Conservation (phyloP, 92 coral and sea anemone species). For the Ricordea florida region DNA sequence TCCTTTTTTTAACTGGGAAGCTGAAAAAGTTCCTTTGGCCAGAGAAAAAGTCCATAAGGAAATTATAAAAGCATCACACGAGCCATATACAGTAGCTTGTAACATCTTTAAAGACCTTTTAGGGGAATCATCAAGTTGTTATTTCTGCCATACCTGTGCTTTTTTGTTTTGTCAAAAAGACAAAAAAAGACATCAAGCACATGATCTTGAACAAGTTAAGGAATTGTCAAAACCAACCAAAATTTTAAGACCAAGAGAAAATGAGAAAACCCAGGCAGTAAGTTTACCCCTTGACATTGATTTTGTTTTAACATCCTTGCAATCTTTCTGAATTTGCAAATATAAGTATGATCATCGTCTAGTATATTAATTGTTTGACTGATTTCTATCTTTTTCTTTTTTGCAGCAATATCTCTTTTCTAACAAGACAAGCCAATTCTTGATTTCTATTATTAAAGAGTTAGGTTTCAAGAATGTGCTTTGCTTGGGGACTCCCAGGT, state of each 20-base stretch:
- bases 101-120: constrained; percentile 29
- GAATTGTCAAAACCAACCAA: constrained; percentile 74
- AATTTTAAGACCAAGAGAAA: constrained; percentile 82
- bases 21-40: constrained; percentile 75
- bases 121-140: constrained; percentile 21
- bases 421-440: constrained; percentile 68
- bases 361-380: background rate
- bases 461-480: constrained; percentile 83
- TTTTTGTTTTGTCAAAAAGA: constrained; percentile 50
- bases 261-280: constrained; percentile 92
- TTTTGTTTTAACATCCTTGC: too few relatives aligned
- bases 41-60: constrained; percentile 74
- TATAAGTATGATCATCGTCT: too few relatives aligned
- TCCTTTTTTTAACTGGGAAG: constrained; percentile 94
- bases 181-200: constrained; percentile 48
- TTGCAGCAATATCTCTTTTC: constrained; percentile 95
- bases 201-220: constrained; percentile 40
- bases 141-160: constrained; percentile 86
- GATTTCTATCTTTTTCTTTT: background rate
- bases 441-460: constrained; percentile 52
- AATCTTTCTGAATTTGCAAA: too few relatives aligned
- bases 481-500: constrained; percentile 99
- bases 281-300: too few relatives aligned
- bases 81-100: constrained; percentile 29
- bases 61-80: constrained; percentile 67